Base-by-base conservation (phyloP, 2,113 vertebrate species). In the Smithornis capensis region DNA sequence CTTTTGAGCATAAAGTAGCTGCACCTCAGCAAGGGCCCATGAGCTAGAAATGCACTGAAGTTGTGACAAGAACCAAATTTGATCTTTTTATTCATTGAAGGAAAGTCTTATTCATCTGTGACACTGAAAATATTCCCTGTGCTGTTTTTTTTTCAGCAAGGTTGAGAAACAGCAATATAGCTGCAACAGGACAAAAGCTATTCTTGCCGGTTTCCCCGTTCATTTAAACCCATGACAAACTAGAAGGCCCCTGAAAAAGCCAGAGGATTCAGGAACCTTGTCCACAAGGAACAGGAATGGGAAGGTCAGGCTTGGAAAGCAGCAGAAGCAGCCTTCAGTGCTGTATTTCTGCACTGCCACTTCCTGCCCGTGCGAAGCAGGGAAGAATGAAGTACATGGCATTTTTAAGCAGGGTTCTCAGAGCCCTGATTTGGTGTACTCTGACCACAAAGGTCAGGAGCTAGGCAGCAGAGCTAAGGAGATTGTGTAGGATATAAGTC, bases 161-260 rank as follows among this genome's bases (percentile, higher is more conserved):
- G 84, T 82, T 80, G 79, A 87, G 92, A 96, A 95, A 90, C 79
- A 89, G 90, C 86, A 95, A 70, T 81, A 74, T 16, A 42, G 60
- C 53, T n/a, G 29, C 0, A 0, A 44, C 5, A 50, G 68, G 76
- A 90, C 79, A 93, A 95, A 94, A 86, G 83, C 68, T 81, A 74
- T 93, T 95, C 84, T 95, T 94, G 69, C 37, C 35, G 44, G 78
- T 83, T 93, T 95, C 82, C 82, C 75, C 83, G 64, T 52, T 89
- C 85, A 37, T 47, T 68, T 76, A 79, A 94, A 95, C 44, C 12
- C 0, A 0, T n/a, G 42, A 68, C 25, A 0, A 9, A 40, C 59
- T 89, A 70, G 55, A 87, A 82, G 74, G n/a, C 42, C 75, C 59
- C 40, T 67, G 83, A 57, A 71, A 91, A 89, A 91, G 47, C 27